Evolutionary conservation across 2,113 vertebrate species (phyloP).

Genomic region (Platysteira castanea): DNA sequence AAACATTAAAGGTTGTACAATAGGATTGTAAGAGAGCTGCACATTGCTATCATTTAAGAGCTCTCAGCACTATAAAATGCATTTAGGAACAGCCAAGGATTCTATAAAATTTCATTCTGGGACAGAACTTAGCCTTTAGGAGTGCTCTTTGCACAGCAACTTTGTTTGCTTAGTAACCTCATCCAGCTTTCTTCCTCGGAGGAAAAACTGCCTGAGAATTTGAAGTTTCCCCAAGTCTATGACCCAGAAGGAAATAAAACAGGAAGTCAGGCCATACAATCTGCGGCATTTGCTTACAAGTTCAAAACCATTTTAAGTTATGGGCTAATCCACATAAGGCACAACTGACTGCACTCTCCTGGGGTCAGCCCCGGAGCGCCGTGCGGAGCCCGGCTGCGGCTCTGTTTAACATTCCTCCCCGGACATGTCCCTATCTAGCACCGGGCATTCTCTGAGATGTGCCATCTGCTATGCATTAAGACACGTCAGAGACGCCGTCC

Average conservation of each 20-base stretch:
- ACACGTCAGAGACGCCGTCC: neutral
- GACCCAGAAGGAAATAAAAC: neutral
- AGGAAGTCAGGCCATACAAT: neutral
- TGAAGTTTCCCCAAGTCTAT: neutral
- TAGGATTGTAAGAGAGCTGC: neutral
- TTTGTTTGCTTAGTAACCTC: neutral
- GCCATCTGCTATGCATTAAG: constrained; percentile 1
- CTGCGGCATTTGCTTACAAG: neutral
- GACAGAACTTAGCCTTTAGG: constrained; percentile 22
- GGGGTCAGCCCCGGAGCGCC: neutral
- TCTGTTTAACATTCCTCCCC: neutral
- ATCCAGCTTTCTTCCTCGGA: neutral
- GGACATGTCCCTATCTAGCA: neutral
- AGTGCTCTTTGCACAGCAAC: neutral
- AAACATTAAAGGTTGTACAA: neutral
- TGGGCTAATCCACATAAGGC: neutral
- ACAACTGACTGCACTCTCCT: neutral
- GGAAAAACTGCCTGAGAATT: neutral
- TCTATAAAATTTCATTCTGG: constrained; percentile 33
- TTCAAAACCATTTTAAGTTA: neutral
- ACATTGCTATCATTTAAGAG: constrained; percentile 32
- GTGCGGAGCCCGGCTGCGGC: accelerated
- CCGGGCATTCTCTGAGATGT: neutral
- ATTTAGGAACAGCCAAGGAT: constrained; percentile 35
- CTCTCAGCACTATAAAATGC: constrained; percentile 12